Evolutionary conservation across 2,113 vertebrate genomes (phyloP), one percentile per base, ranked within the genome.

Genomic region (Lepus americanus): DNA sequence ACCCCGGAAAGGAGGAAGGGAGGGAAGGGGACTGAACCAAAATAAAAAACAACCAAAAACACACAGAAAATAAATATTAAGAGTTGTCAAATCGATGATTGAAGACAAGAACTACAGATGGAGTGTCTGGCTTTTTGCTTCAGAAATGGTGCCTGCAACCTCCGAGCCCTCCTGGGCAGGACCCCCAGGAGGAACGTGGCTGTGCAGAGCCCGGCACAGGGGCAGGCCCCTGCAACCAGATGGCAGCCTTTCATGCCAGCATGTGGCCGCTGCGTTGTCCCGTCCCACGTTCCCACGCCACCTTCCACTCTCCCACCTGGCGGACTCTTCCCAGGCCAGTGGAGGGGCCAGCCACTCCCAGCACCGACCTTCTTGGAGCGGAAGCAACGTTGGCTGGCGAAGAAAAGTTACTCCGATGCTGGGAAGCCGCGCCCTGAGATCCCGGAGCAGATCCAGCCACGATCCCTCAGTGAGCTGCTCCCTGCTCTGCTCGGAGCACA

Each of bases 21-120:
- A 16, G 61, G 2, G 27, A 44, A 1, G 2, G 9, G 9, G 36
- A 16, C 33, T 29, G 51, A 76, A 94, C 77, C 49, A 59, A 93
- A 95, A 79, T 33, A 80, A 80, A 92, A 88, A 33, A 92, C 78
- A 89, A 72, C 23, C 76, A 66, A 70, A 64, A 72, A 73, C 31
- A 88, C 74, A 67, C 31, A 64, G 89, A 96, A 97, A 94, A 96
- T 74, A 95, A 92, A 94, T 81, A 96, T 90, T 67, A 95, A 95
- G 78, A 95, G 78, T 89, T 95, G 85, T 94, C 95, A 96, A 92
- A 94, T 79, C 86, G 33, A 23, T 12, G 39, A 85, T 80, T 90
- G 70, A 77, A 31, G 83, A 55, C 90, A 86, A 83, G 74, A 89
- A 80, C 4, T 49, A 61, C 90, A 92, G 80, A 85, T 25, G 6